Conservation (phyloP, 2,113 vertebrate genomes). For the Athene cunicularia region DNA sequence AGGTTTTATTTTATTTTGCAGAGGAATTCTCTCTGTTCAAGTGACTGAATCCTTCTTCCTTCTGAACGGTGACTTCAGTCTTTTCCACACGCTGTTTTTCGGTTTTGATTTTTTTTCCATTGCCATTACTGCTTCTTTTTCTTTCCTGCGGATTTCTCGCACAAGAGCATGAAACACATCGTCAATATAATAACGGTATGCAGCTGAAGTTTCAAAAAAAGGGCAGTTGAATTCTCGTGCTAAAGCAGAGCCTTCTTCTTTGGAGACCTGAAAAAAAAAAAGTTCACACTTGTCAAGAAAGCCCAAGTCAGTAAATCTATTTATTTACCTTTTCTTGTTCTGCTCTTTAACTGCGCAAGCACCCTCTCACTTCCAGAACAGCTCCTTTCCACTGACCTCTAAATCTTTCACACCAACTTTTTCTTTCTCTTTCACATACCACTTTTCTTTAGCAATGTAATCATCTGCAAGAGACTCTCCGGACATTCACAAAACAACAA, state of each 20-base stretch:
- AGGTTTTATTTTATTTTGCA: not conserved
- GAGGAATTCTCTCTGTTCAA: slow-evolving; percentile 32
- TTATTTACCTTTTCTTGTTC: not conserved
- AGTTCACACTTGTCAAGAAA: not conserved
- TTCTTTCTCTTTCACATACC: not conserved
- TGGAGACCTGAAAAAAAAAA: slow-evolving; percentile 76
- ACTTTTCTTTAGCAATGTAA: not conserved
- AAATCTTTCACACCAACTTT: not conserved
- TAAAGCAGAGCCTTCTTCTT: slow-evolving; percentile 83
- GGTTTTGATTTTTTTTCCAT: slow-evolving; percentile 79
- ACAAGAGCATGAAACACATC: slow-evolving; percentile 87
- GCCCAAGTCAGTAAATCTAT: accelerated
- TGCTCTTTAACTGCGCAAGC: accelerated
- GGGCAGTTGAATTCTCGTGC: slow-evolving; percentile 87
- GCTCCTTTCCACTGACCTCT: accelerated
- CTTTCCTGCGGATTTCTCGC: slow-evolving; percentile 85
- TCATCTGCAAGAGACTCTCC: not conserved
- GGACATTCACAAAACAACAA: not conserved
- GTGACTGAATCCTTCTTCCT: slow-evolving; percentile 84
- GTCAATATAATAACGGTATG: slow-evolving; percentile 85
- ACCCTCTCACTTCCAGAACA: not conserved
- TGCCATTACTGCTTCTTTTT: slow-evolving; percentile 76
- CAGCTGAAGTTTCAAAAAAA: slow-evolving; percentile 88
- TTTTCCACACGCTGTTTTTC: slow-evolving; percentile 81
- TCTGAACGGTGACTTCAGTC: slow-evolving; percentile 82